Base-by-base conservation (phyloP, 2,888 invertebrate species). In the Platerodrilus igneus region DNA sequence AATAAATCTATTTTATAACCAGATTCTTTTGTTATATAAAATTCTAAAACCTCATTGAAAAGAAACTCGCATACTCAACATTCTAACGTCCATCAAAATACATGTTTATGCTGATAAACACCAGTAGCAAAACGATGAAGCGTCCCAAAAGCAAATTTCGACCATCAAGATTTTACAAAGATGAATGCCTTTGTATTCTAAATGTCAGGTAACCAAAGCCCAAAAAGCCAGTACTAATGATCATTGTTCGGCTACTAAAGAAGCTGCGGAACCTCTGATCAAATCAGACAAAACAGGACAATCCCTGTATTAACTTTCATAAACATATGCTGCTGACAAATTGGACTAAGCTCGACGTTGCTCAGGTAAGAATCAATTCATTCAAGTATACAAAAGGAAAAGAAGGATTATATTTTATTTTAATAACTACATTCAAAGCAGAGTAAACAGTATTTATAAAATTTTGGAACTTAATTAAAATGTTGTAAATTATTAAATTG, bases 191-290 rank as follows among this genome's bases (percentile, higher is more conserved):
- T 28, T 28, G 28, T 28, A 17, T 28, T 28, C 18, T 23, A 49
- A 47, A 59, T 54, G 51, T 53, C 59, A 60, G 60, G 59, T 59
- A 59, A 57, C 53, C 46, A 52, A 58, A 44, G 43, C 38, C 30
- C 31, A 37, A 43, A 56, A 61, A 60, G 61, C 58, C 60, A 60
- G 52, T 57, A 55, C 59, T 60, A 62, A 62, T 62, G 59, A 59
- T 54, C 47, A 58, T 57, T 57, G 59, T 60, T 47, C 50, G 48
- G 49, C 41, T 48, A 41, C 35, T 50, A 55, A 55, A 54, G 54
- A 54, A 55, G 51, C 35, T 35, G 47, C 52, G 49, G 50, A 38
- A 39, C 43, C 38, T 53, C 26, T 50, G 48, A 51, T 47, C 35
- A 39, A 28, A 30, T 35, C 44, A 34, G 23, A 59, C 58, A 57